Evolutionary conservation across 2,113 vertebrate genomes (phyloP), one percentile per base, ranked within the genome.

Genomic region (Amia ocellicauda): DNA sequence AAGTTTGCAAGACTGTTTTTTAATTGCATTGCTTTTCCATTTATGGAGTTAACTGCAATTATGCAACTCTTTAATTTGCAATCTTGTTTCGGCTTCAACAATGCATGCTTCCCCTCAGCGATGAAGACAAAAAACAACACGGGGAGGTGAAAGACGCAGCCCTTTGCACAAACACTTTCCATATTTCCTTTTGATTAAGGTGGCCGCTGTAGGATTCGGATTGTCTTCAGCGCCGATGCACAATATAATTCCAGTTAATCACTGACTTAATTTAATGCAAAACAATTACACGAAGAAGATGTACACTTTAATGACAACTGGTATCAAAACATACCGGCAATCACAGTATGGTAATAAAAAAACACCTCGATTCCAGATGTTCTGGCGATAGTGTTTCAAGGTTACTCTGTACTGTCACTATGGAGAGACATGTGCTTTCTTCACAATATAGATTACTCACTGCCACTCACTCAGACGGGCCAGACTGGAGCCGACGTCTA

Each of bases 131-230:
- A 54, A 54, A 23, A 54, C 11, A n/a, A 54, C 19, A 16, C n/a
- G 13, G n/a, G n/a, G 43, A 53, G 16, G 24, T 54, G 24, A 14
- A n/a, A 9, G 22, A 54, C 10, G 24, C 3, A 24, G 20, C 22
- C 22, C 51, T 23, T 20, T 22, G 22, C 10, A 54, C 3, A 54
- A 54, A 14, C n/a, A n/a, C n/a, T 24, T 19, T 54, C 24, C 22
- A n/a, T 54, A 54, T 54, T 54, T 54, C 2, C 51, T 22, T 22
- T 23, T 54, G 20, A 54, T 54, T 54, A 54, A 54, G 24, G 24
- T 54, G 1, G 22, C 5, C 24, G 51, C 10, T 13, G 20, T 24
- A 24, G 51, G 20, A 20, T 23, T 27, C 22, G 22, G 51, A 54
- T 54, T 27, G 20, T 24, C 24, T 54, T 54, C 20, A 54, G 20